Percentiles rank a stretch among this genome's conserved stretches.
Conservation (phyloP, 2,888 invertebrate species). For the Isotomurus palustris region DNA sequence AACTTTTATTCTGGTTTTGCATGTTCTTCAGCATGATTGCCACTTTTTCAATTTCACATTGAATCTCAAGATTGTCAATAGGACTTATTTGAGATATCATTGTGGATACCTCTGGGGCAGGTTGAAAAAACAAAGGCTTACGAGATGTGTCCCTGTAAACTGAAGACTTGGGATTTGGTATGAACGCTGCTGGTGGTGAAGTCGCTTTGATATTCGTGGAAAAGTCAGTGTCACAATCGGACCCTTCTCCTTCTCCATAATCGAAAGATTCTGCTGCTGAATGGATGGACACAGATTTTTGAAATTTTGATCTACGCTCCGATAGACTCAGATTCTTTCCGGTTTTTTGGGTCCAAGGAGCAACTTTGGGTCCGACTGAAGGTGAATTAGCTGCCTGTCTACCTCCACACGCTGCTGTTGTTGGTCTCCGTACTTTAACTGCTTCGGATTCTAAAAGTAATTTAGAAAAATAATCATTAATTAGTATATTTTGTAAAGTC, state of each 20-base stretch:
- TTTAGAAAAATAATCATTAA: background rate
- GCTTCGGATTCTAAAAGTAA: constrained; percentile 1
- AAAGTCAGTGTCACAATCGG: constrained; percentile 9
- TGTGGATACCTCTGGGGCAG: constrained; percentile 39
- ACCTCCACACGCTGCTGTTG: constrained; percentile 15
- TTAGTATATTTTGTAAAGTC: background rate
- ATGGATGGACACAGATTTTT: constrained; percentile 34
- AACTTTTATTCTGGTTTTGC: constrained; percentile 21
- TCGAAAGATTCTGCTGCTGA: constrained; percentile 19
- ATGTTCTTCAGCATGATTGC: constrained; percentile 32
- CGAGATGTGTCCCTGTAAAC: constrained; percentile 13
- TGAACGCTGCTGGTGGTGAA: background rate
- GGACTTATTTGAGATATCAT: constrained; percentile 39
- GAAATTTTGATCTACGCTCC: constrained; percentile 36
- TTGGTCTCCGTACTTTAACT: constrained; percentile 17
- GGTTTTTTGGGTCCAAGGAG: constrained; percentile 34
- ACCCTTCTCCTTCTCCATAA: constrained; percentile 18
- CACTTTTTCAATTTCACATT: constrained; percentile 39
- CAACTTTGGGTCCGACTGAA: constrained; percentile 17
- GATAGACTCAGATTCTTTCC: constrained; percentile 25
- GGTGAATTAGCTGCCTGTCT: constrained; percentile 1
- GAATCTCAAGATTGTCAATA: constrained; percentile 31
- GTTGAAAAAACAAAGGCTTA: constrained; percentile 36
- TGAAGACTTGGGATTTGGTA: constrained; percentile 1
- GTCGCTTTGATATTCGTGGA: background rate